Evolutionary conservation across 2,797 vertebrate species (phyloP), one percentile per base, ranked within the genome.

Genomic region (Melanitta fusca): DNA sequence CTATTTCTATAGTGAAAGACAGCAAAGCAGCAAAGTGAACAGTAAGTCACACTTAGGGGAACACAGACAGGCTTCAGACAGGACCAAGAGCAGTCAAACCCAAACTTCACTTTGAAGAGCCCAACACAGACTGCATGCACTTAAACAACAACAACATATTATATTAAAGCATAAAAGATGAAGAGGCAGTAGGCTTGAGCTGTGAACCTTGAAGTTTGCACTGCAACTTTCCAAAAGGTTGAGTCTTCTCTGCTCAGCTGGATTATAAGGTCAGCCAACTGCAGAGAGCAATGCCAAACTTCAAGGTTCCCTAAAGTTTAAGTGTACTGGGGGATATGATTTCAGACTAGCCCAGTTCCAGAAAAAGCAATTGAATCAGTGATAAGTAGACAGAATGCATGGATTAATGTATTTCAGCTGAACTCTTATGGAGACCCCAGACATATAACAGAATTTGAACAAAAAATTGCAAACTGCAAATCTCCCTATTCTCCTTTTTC

Each of bases 61-160:
- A 80, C 89, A 86, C 75, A 75, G 13, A 10, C 20, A 89, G 17
- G 6, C 51, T 83, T 89, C 80, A 75, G 17, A 38, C 4, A 47
- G 32, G 15, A 70, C 8, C 8, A 30, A 84, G 92, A 90, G 22
- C 15, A 66, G 58, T n/a, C 25, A 13, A 32, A 74, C 13, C 3
- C 18, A 43, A 71, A 69, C 16, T 28, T 8, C 65, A 32, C 20
- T 57, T 79, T 15, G 32, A 73, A 79, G 51, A 69, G 54, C 41
- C 8, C 3, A 36, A 13, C 16, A 15, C 8, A 54, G 69, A 74
- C 10, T 0, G 0, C 5, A 8, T 30, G 16, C n/a, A 10, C 58
- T 53, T 75, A 32, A 75, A 56, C 17, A 39, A 17, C 5, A 72
- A 62, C 25, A 66, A 39, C 6, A 51, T 80, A 65, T 61, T 80